These are phyloP conservation scores for Plecturocebus donacophilus DNA, from an alignment of 2,113 vertebrate species.

Conservation along the genomic window DNA sequence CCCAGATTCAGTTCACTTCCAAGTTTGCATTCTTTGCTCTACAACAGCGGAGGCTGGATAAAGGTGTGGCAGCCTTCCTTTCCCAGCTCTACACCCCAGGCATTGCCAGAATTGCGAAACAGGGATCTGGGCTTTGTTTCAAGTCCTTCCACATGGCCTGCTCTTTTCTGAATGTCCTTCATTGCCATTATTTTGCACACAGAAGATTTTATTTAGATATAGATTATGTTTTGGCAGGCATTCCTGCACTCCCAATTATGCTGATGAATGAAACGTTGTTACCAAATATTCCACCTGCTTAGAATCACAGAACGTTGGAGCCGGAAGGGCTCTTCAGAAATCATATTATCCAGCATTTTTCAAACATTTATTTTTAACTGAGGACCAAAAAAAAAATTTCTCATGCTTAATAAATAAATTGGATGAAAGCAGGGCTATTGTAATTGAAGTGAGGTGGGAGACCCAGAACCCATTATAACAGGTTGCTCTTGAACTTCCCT, in stretches of 20 bases:
- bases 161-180: conserved; percentile 35
- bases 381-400: conserved; percentile 46
- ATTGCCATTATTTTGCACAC: conserved; percentile 23
- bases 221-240: conserved; percentile 68
- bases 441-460: not conserved
- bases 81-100: not conserved
- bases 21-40: not conserved
- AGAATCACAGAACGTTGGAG: conserved; percentile 51
- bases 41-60: not conserved
- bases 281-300: conserved; percentile 68
- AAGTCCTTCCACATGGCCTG: not conserved
- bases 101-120: not conserved
- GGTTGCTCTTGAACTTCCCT: not conserved
- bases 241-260: conserved; percentile 64
- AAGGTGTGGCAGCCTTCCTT: not conserved
- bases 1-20: not conserved
- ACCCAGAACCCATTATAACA: not conserved
- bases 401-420: not conserved
- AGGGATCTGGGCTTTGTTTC: not conserved
- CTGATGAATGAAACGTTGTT: conserved; percentile 74
- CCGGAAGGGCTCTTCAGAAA: conserved; percentile 49
- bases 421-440: conserved; percentile 20
- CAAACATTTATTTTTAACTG: conserved; percentile 60
- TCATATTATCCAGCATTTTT: conserved; percentile 58
- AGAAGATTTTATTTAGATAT: conserved; percentile 76